Conservation (phyloP, 2,888 invertebrate genomes). For the Pterostichus niger region DNA sequence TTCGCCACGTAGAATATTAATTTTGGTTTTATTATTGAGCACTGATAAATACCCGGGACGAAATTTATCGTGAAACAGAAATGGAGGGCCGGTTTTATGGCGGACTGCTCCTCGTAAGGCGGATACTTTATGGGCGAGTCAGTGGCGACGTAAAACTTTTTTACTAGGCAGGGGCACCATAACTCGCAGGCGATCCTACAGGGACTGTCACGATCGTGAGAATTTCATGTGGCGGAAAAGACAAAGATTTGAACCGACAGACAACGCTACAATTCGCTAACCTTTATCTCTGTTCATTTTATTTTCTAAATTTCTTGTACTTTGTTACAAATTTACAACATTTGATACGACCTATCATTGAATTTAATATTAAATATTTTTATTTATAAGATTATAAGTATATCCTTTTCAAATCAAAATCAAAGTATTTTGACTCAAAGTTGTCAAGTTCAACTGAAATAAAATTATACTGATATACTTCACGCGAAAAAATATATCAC, state of each 20-base stretch:
- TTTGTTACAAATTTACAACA: no score
- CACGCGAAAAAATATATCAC: no score
- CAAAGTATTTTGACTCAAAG: no score
- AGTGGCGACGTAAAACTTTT: constrained; percentile 66
- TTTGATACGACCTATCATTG: no score
- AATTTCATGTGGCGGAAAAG: background rate
- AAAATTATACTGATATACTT: no score
- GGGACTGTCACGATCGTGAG: constrained; percentile 3
- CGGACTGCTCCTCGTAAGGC: constrained; percentile 52
- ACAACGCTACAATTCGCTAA: background rate
- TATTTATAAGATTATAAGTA: no score
- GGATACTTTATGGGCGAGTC: constrained; percentile 59
- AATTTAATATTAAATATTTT: no score
- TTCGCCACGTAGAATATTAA: constrained; percentile 43
- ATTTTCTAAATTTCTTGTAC: background rate
- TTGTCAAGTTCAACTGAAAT: no score
- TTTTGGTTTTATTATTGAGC: constrained; percentile 51
- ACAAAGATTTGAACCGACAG: constrained; percentile 12
- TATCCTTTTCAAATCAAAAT: no score
- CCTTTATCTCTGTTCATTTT: background rate
- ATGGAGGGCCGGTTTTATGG: constrained; percentile 57
- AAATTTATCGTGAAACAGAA: constrained; percentile 63
- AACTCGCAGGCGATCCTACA: constrained; percentile 37
- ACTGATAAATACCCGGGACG: constrained; percentile 53
- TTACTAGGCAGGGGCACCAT: constrained; percentile 63